These are phyloP conservation scores for Numenius arquata DNA, from an alignment of 2,113 vertebrate genomes.

Conservation along the genomic window DNA sequence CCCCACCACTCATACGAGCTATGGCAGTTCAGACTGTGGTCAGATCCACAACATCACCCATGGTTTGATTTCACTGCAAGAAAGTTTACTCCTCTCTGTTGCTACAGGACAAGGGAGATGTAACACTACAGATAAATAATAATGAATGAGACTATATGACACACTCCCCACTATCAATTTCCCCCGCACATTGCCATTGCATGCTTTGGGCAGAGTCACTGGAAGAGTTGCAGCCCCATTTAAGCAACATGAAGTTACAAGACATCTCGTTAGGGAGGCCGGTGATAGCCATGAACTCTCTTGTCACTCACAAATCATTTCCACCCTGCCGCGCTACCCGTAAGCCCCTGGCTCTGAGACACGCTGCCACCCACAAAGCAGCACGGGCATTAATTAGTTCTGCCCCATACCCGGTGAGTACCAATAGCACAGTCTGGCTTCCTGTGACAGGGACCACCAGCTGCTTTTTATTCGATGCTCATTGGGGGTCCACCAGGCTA, in stretches of 20 bases:
- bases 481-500: rapidly evolving
- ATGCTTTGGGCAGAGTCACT: background rate
- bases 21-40: rapidly evolving
- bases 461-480: background rate
- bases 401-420: background rate
- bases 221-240: background rate
- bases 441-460: background rate
- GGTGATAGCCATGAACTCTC: background rate
- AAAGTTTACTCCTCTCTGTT: background rate
- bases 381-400: background rate
- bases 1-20: background rate
- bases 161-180: background rate
- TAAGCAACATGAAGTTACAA: background rate
- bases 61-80: background rate
- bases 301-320: constrained; percentile 1
- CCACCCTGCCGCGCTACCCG: rapidly evolving
- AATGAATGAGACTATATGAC: background rate
- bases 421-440: background rate
- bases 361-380: background rate
- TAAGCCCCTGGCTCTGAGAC: background rate
- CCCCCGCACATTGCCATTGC: background rate
- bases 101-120: background rate
- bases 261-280: background rate
- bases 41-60: background rate
- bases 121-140: background rate